A percentile compares a stretch with the other conserved stretches of the same genome.
Evolutionary conservation across 1,140 invertebrate species (phyloP).

Genomic region (Drosophila equinoxialis): DNA sequence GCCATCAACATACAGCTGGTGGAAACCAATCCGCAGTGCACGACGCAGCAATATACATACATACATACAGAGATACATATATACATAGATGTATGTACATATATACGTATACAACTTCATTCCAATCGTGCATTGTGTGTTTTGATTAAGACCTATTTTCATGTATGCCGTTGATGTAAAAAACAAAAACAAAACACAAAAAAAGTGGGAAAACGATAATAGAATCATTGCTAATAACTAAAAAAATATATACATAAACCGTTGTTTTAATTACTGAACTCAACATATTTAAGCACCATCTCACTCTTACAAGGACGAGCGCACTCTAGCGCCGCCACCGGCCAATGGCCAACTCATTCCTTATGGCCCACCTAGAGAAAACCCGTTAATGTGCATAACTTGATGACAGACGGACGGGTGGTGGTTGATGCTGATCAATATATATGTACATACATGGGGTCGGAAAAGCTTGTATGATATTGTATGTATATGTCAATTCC

Average conservation of each 20-base stretch:
- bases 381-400: too few species aligned
- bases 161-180: conserved; percentile 59
- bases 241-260: conserved; percentile 3
- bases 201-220: conserved; percentile 51
- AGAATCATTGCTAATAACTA: conserved; percentile 67
- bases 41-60: conserved; percentile 12
- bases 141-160: conserved; percentile 46
- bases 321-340: too few species aligned
- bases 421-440: too few species aligned
- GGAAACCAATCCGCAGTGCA: conserved; percentile 45
- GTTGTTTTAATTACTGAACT: conserved; percentile 24
- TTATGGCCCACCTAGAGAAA: too few species aligned
- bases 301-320: too few species aligned
- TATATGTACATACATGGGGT: too few species aligned
- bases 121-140: conserved; percentile 56
- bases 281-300: too few species aligned
- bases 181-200: conserved; percentile 24
- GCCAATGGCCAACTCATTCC: too few species aligned
- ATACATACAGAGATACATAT: conserved; percentile 35
- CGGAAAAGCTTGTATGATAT: too few species aligned
- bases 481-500: too few species aligned
- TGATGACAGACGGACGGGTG: too few species aligned
- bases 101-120: conserved; percentile 48
- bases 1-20: conserved; percentile 48
- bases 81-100: conserved; percentile 57